Evolutionary conservation across 92 coral and sea anemone genomes (phyloP).

Genomic region (Heteractis magnifica): DNA sequence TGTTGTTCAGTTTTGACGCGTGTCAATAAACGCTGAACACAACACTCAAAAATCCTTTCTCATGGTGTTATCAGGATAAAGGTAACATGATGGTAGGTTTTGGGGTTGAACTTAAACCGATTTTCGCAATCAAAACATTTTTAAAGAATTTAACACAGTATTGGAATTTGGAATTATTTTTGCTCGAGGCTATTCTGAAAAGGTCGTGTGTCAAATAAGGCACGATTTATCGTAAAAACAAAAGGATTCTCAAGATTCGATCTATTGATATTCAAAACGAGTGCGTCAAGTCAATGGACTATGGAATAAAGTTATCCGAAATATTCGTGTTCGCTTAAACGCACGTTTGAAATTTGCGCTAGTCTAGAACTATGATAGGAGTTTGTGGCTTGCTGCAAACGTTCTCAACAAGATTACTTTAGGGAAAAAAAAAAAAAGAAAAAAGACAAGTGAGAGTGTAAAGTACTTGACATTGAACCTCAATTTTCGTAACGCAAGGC

Average conservation of each 20-base stretch:
- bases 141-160: neutral
- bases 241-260: neutral
- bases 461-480: neutral
- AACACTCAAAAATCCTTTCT: neutral
- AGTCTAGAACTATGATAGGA: neutral
- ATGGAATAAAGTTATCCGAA: neutral
- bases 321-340: neutral
- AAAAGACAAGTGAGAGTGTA: neutral
- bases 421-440: neutral
- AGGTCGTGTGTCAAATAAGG: slow-evolving; percentile 26
- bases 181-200: neutral
- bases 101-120: too few species aligned
- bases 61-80: too few species aligned
- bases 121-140: neutral
- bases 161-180: neutral
- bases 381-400: neutral
- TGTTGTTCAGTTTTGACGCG: neutral
- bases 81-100: too few species aligned
- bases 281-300: neutral
- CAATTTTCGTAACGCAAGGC: neutral
- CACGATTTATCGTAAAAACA: neutral
- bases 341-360: neutral
- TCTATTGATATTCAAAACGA: neutral
- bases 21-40: neutral
- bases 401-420: neutral